Evolutionary conservation across 2,113 vertebrate species (phyloP).

Genomic region (Ibidorhyncha struthersii): DNA sequence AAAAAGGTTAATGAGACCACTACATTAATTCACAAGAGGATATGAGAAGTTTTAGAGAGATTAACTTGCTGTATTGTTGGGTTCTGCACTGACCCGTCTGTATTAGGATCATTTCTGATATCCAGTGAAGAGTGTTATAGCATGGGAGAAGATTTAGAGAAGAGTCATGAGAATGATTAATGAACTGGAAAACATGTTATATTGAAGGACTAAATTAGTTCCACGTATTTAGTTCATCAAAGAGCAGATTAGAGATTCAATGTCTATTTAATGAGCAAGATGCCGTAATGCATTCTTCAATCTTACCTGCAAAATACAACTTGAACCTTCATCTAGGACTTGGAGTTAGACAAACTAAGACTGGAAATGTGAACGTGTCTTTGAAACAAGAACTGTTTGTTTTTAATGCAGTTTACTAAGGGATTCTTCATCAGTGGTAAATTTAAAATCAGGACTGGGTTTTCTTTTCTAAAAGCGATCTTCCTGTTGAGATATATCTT

Average conservation of each 20-base stretch:
- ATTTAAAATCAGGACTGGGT: neutral
- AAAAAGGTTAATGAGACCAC: conserved; percentile 60
- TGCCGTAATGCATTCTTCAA: neutral
- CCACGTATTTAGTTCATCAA: neutral
- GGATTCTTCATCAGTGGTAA: neutral
- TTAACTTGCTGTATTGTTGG: conserved; percentile 30
- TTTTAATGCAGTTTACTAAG: neutral
- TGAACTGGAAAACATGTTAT: neutral
- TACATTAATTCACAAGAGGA: conserved; percentile 28
- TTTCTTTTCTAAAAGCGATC: neutral
- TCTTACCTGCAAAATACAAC: neutral
- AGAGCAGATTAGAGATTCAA: neutral
- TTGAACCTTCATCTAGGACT: neutral
- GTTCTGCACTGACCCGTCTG: conserved; percentile 10
- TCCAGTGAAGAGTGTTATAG: neutral
- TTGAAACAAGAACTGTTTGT: neutral
- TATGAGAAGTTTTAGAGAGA: conserved; percentile 9
- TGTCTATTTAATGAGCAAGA: neutral
- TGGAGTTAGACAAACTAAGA: neutral
- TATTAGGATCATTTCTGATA: conserved; percentile 11
- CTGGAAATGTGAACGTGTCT: neutral
- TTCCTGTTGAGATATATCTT: neutral
- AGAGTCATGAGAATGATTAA: neutral
- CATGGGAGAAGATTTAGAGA: neutral
- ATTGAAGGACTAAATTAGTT: neutral